Conservation (phyloP, 2,113 vertebrate genomes). For the Cynoglossus semilaevis region DNA sequence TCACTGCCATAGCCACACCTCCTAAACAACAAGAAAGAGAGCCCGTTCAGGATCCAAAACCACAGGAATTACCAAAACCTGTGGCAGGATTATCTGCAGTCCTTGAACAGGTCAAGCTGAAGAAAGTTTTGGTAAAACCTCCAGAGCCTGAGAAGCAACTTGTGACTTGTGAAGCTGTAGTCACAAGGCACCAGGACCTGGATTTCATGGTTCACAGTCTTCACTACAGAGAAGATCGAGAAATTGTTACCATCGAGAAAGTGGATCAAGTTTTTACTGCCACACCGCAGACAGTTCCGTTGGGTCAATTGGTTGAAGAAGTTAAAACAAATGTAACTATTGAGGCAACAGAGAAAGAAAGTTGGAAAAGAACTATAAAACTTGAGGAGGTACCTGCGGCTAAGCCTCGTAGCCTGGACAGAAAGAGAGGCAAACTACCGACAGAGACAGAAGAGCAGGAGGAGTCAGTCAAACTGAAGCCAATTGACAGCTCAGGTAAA, state of each 20-base stretch:
- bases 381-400: constrained; percentile 38
- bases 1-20: constrained; percentile 52
- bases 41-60: constrained; percentile 66
- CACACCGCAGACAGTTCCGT: constrained; percentile 26
- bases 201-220: constrained; percentile 41
- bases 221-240: constrained; percentile 53
- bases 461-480: constrained; percentile 56
- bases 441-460: constrained; percentile 44
- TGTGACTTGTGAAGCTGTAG: constrained; percentile 43
- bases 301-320: constrained; percentile 25
- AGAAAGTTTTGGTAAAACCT: constrained; percentile 59
- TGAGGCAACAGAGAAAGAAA: constrained; percentile 25
- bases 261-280: constrained; percentile 49
- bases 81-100: constrained; percentile 64
- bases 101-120: constrained; percentile 62
- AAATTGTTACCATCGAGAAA: constrained; percentile 42
- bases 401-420: constrained; percentile 17
- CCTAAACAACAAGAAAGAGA: constrained; percentile 76
- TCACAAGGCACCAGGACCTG: constrained; percentile 34
- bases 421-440: constrained; percentile 54
- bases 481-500: constrained; percentile 48
- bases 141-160: constrained; percentile 58
- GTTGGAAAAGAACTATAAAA: constrained; percentile 49
- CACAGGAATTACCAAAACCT: constrained; percentile 52
- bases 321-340: constrained; percentile 13